A percentile compares a stretch with the other conserved stretches of the same genome.
Conservation (phyloP, 2,888 invertebrate genomes). For the Trichopoda pennipes region DNA sequence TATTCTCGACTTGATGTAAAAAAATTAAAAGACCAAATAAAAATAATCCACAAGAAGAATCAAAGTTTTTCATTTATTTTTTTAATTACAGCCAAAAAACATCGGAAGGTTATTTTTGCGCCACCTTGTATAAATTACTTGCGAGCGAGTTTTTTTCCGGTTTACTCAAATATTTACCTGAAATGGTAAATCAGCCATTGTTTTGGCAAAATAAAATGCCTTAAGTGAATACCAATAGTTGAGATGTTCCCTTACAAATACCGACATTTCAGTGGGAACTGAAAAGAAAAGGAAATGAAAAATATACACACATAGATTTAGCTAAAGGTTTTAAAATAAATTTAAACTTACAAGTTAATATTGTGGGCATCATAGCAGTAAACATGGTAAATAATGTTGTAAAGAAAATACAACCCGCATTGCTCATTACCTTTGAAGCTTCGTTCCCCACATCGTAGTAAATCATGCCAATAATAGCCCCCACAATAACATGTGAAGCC, state of each 20-base stretch:
- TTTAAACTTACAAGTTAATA: constrained; percentile 93
- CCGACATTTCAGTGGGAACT: constrained; percentile 98
- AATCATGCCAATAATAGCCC: constrained; percentile 94
- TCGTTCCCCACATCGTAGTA: constrained; percentile 97
- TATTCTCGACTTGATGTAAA: too few species aligned
- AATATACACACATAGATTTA: not conserved
- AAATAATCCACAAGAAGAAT: too few species aligned
- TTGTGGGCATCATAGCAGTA: constrained; percentile 99
- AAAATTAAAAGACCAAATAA: too few species aligned
- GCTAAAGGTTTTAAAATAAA: not conserved
- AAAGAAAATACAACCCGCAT: constrained; percentile 97
- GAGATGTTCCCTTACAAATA: constrained; percentile 95
- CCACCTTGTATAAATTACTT: too few species aligned
- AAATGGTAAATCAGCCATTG: constrained; percentile 97
- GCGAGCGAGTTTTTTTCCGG: too few species aligned
- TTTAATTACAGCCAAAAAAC: too few species aligned
- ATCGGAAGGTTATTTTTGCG: too few species aligned
- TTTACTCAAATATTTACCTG: constrained; percentile 85
- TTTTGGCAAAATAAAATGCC: constrained; percentile 97
- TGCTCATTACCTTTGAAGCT: constrained; percentile 96
- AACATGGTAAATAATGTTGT: constrained; percentile 98
- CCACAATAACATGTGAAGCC: constrained; percentile 88
- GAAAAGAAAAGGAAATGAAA: constrained; percentile 73
- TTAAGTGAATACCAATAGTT: constrained; percentile 98
- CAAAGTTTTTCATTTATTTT: too few species aligned